Percentiles rank a stretch among this genome's conserved stretches.
These are phyloP conservation scores for Calameuta filiformis DNA, from an alignment of 2,888 invertebrate species.

Conservation along the genomic window DNA sequence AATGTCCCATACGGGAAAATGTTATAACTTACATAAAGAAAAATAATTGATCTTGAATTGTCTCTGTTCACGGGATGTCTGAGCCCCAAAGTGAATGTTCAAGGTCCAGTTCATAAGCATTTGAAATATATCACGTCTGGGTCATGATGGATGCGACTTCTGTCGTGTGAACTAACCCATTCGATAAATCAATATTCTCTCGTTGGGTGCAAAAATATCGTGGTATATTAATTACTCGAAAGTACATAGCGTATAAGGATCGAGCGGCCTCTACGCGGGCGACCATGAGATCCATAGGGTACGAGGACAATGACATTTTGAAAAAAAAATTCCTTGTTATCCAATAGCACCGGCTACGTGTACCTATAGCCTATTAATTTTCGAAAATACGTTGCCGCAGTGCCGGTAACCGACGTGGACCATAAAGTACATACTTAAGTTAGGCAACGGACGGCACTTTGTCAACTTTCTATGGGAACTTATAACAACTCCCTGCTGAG, in stretches of 20 bases:
- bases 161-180: background rate
- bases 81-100: background rate
- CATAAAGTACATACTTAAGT: slow-evolving; percentile 25
- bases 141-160: background rate
- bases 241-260: background rate
- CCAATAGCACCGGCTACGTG: slow-evolving; percentile 16
- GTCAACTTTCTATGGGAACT: slow-evolving; percentile 26
- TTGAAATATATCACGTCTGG: no score
- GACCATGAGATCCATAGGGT: background rate
- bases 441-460: slow-evolving; percentile 25
- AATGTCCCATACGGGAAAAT: background rate
- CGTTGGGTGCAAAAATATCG: background rate
- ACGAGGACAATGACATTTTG: slow-evolving; percentile 4
- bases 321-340: slow-evolving; percentile 13
- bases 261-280: background rate
- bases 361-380: slow-evolving; percentile 21
- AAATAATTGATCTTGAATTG: background rate
- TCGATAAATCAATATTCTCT: background rate
- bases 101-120: background rate
- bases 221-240: background rate
- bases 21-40: background rate
- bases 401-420: slow-evolving; percentile 21
- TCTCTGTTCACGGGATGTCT: background rate
- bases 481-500: slow-evolving; percentile 25
- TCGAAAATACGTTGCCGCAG: slow-evolving; percentile 22